These are phyloP conservation scores for Cotesia congregata DNA, from an alignment of 2,888 invertebrate species.

Conservation along the genomic window DNA sequence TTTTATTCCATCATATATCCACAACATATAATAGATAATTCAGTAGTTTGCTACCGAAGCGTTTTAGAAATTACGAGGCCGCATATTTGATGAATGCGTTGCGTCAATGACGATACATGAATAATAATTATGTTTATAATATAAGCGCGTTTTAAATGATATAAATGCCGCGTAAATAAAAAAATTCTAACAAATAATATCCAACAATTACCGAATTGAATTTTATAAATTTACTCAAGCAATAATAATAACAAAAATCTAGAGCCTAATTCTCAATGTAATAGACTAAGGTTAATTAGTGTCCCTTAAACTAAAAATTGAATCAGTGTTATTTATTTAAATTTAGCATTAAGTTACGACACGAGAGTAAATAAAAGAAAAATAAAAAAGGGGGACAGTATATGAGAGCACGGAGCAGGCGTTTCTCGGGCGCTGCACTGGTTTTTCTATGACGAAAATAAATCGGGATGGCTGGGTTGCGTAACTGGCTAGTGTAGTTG, in stretches of 20 bases:
- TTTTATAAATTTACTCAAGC: too few species aligned
- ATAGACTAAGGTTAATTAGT: not conserved
- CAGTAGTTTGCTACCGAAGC: not conserved
- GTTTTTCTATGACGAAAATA: slow-evolving; percentile 38
- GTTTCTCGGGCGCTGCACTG: slow-evolving; percentile 32
- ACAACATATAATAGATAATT: not conserved
- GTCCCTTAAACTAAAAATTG: not conserved
- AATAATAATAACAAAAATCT: not conserved
- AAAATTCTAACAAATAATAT: not conserved
- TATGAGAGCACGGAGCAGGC: not conserved
- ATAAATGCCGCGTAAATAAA: not conserved
- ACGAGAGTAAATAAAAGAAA: not conserved
- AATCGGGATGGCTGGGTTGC: slow-evolving; percentile 39
- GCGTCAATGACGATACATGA: not conserved
- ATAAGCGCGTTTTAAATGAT: not conserved
- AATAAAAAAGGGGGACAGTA: slow-evolving; percentile 12
- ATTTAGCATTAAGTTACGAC: not conserved
- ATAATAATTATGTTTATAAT: not conserved
- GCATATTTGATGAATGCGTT: not conserved
- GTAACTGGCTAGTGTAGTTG: slow-evolving; percentile 32
- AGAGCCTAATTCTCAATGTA: not conserved
- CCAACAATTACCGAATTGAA: too few species aligned
- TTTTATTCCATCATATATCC: too few species aligned
- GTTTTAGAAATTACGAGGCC: not conserved
- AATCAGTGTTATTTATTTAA: not conserved